These are phyloP conservation scores for Drosophila flavopinicola DNA, from an alignment of 2,888 invertebrate genomes.

Conservation along the genomic window DNA sequence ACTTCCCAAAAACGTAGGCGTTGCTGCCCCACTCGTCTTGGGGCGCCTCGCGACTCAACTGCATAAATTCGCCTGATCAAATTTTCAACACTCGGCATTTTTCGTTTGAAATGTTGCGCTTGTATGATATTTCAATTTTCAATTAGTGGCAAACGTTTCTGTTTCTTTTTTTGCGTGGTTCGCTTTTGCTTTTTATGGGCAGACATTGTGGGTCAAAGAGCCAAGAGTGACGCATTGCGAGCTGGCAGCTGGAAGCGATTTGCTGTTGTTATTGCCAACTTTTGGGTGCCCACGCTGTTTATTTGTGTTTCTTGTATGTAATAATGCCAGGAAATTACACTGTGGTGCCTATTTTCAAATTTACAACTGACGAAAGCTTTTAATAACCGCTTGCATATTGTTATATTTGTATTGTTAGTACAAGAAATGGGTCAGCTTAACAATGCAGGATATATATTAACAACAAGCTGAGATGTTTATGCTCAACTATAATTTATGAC, in stretches of 20 bases:
- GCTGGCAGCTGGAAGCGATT: conserved; percentile 37
- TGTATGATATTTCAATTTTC: conserved; percentile 76
- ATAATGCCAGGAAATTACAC: not conserved
- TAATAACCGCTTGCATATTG: conserved; percentile 38
- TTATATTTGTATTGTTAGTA: conserved; percentile 23
- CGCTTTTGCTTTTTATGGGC: conserved; percentile 31
- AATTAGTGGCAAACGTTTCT: conserved; percentile 54
- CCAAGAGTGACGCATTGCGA: conserved; percentile 66
- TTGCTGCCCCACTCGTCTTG: conserved; percentile 32
- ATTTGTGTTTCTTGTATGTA: not conserved
- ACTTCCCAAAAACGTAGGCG: conserved; percentile 48
- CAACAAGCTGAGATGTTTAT: not conserved
- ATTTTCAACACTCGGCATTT: conserved; percentile 57
- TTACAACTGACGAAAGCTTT: conserved; percentile 30
- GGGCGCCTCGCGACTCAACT: conserved; percentile 20
- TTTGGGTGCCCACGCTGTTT: conserved; percentile 31
- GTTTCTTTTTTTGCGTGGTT: conserved; percentile 49
- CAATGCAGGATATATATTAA: not conserved
- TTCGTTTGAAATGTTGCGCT: conserved; percentile 61
- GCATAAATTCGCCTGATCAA: conserved; percentile 68
- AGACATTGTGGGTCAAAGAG: conserved; percentile 69
- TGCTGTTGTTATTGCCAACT: conserved; percentile 11
- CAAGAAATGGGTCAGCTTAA: conserved; percentile 11
- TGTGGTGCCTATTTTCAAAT: conserved; percentile 3
- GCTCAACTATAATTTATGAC: not conserved